Evolutionary conservation across 53 echinoderm and acorn worm genomes (phyloP), one percentile per base, ranked within the genome.

Genomic region (Holothuria scabra): DNA sequence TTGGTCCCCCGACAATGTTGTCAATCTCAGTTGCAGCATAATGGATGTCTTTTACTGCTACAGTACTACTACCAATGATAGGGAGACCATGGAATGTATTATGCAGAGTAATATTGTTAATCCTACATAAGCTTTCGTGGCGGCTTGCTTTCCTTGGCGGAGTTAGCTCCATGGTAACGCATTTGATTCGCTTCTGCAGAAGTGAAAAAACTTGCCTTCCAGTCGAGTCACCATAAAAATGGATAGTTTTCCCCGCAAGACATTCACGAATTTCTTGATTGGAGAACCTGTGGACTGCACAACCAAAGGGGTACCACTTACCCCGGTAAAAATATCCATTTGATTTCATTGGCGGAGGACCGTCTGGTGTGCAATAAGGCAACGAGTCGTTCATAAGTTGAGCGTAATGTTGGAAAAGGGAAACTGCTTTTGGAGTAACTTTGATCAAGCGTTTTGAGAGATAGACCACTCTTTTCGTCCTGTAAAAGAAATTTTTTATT

Each of bases 1-100:
- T 34, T 34, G 72, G 46, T 19, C 46, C 46, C 24, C 72, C 72
- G 5, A 46, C 72, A 12, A 72, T 22, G 10, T 21, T 49, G 46
- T 72, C 72, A 8, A 72, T 72, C n/a, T 72, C 72, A 26, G 44
- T 72, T 10, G 72, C 72, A 21, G 72, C 72, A 48, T 72, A 72
- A 46, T 72, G 72, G 26, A 72, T 72, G 12, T 48, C 28, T 20
- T 35, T 13, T 46, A 26, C 11, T 14, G 23, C 24, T 12, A 44
- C 48, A 1, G 28, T 20, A 35, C 0, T 12, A 26, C 72, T 72
- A 3, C 72, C 72, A 48, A 46, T 72, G 5, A 48, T 72, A 12
- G 72, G 72, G 28, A 72, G 72, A 20, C 72, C 72, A 21, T 72
- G 72, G 16, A 72, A 72, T 0, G 44, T 22, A 72, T 35, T 35